A percentile compares a stretch with the other conserved stretches of the same genome.
These are phyloP conservation scores for Entelurus aequoreus DNA, from an alignment of 2,113 vertebrate species.

Conservation along the genomic window DNA sequence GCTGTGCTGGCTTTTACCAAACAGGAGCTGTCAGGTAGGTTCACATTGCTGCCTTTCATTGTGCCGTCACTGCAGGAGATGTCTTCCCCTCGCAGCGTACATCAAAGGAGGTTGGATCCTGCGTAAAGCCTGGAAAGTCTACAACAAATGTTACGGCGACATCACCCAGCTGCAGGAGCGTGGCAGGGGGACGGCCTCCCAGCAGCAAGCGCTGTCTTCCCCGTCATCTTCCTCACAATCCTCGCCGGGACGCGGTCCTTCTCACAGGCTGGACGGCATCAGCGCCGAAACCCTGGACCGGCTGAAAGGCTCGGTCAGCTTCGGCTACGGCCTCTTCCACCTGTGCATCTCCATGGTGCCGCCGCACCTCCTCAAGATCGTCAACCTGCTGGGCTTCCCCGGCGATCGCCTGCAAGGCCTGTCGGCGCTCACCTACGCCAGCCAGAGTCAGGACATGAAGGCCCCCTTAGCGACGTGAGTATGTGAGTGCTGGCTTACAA, in stretches of 20 bases:
- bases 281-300: constrained; percentile 86
- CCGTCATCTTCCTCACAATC: constrained; percentile 71
- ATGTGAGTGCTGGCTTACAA: constrained; percentile 69
- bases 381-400: constrained; percentile 98
- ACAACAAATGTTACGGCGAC: constrained; percentile 96
- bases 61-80: background rate
- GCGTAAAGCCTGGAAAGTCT: constrained; percentile 99
- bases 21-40: constrained; percentile 88
- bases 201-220: constrained; percentile 35
- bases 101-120: constrained; percentile 99
- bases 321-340: constrained; percentile 97
- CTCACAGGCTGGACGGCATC: constrained; percentile 76
- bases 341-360: constrained; percentile 99
- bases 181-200: constrained; percentile 68
- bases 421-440: constrained; percentile 87
- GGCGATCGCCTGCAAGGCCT: constrained; percentile 96
- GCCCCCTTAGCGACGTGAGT: constrained; percentile 98
- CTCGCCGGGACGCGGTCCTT: constrained; percentile 68
- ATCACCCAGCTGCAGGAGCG: constrained; percentile 91
- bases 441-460: constrained; percentile 99
- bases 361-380: constrained; percentile 98
- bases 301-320: constrained; percentile 98
- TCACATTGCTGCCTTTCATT: background rate
- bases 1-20: constrained; percentile 95
- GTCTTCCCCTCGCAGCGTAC: constrained; percentile 72